Evolutionary conservation across 1,140 invertebrate genomes (phyloP).

Genomic region (Calephelis virginiensis): DNA sequence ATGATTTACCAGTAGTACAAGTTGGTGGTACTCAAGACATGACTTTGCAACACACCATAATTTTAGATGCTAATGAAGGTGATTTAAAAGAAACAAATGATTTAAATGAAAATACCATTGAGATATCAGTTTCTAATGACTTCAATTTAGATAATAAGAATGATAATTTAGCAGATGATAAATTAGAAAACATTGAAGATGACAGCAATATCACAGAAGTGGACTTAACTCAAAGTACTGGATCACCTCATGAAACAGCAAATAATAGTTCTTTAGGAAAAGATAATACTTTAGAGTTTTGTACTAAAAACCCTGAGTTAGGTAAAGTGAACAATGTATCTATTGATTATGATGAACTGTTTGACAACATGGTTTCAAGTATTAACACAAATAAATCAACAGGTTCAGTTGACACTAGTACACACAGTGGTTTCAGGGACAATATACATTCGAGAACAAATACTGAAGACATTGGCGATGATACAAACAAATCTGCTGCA

Average conservation of each 20-base stretch:
- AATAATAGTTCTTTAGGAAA: background rate
- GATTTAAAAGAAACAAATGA: background rate
- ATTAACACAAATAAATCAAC: conserved; percentile 19
- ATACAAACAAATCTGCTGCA: background rate
- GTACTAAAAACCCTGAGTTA: conserved; percentile 26
- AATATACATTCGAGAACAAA: background rate
- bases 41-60: conserved; percentile 26
- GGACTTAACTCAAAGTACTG: conserved; percentile 51
- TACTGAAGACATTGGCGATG: background rate
- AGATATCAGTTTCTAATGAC: conserved; percentile 3
- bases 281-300: background rate
- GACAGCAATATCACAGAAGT: conserved; percentile 32
- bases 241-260: conserved; percentile 19
- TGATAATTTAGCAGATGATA: background rate
- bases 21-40: conserved; percentile 25
- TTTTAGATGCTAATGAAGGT: conserved; percentile 27
- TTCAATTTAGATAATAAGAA: conserved; percentile 20
- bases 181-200: conserved; percentile 18
- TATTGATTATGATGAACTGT: conserved; percentile 61
- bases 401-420: background rate
- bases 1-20: conserved; percentile 35
- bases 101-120: background rate
- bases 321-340: conserved; percentile 53
- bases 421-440: background rate
- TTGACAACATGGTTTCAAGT: conserved; percentile 23